Evolutionary conservation across 1,140 invertebrate genomes (phyloP).

Genomic region (Panulirus ornatus): DNA sequence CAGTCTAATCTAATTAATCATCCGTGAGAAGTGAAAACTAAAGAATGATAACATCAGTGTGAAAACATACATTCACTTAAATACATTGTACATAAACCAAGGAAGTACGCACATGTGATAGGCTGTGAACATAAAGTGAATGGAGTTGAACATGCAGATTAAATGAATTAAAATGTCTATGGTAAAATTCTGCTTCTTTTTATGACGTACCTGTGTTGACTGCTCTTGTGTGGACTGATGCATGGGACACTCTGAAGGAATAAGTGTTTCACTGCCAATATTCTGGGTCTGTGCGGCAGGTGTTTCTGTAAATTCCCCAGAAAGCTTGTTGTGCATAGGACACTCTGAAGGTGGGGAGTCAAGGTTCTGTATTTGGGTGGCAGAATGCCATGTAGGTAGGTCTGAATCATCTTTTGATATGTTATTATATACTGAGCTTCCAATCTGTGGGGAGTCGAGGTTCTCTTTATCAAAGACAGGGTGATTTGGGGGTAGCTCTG

Average conservation of each 20-base stretch:
- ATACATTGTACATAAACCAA: no score
- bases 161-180: no score
- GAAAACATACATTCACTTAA: no score
- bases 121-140: no score
- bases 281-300: not conserved
- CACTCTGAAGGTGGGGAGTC: constrained; percentile 40
- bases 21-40: no score
- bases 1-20: no score
- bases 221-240: constrained; percentile 50
- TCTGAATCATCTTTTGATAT: not conserved
- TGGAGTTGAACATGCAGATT: no score
- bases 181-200: no score
- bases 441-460: not conserved
- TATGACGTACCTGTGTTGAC: not conserved
- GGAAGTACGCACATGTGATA: no score
- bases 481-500: constrained; percentile 23
- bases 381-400: constrained; percentile 1
- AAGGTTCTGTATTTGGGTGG: not conserved
- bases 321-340: constrained; percentile 35
- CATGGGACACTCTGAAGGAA: constrained; percentile 68
- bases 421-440: constrained; percentile 20
- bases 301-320: not conserved
- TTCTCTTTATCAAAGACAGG: not conserved
- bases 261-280: not conserved
- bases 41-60: no score